A percentile compares a stretch with the other conserved stretches of the same genome.
phyloP scores from a whole-genome alignment of 37 sponge, comb jelly and placozoan genomes.

The Oscarella lobularis region DNA sequence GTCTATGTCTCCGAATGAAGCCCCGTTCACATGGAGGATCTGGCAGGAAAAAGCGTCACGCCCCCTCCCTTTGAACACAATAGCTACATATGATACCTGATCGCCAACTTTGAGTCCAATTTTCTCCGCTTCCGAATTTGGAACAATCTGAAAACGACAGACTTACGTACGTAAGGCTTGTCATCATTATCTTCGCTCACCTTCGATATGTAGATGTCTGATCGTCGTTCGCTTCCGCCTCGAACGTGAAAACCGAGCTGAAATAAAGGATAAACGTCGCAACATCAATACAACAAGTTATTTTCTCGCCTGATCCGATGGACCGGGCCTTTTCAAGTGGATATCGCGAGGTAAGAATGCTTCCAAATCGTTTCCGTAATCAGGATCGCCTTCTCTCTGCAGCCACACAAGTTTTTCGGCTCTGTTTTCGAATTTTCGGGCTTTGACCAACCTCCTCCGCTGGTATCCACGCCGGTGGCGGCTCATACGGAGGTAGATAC shows the following conservation, averaged over 20 bases:
- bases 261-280: not conserved
- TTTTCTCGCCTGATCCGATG: not conserved
- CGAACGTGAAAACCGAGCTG: not conserved
- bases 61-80: too few species aligned
- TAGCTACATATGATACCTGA: too few species aligned
- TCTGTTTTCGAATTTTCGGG: too few species aligned
- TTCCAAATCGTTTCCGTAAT: not conserved
- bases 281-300: too few species aligned
- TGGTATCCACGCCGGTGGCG: constrained; percentile 1
- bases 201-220: not conserved
- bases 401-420: too few species aligned
- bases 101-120: not conserved
- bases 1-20: too few species aligned
- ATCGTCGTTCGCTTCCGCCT: not conserved
- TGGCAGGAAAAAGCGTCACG: too few species aligned
- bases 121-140: not conserved
- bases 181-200: not conserved
- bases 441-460: not conserved
- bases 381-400: not conserved
- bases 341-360: not conserved
- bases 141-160: too few species aligned
- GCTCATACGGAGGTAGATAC: not conserved
- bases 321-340: not conserved
- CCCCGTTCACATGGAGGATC: too few species aligned
- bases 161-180: too few species aligned